phyloP scores from a whole-genome alignment of 2,797 vertebrate species.

The Mormyrus hasselquistii region DNA sequence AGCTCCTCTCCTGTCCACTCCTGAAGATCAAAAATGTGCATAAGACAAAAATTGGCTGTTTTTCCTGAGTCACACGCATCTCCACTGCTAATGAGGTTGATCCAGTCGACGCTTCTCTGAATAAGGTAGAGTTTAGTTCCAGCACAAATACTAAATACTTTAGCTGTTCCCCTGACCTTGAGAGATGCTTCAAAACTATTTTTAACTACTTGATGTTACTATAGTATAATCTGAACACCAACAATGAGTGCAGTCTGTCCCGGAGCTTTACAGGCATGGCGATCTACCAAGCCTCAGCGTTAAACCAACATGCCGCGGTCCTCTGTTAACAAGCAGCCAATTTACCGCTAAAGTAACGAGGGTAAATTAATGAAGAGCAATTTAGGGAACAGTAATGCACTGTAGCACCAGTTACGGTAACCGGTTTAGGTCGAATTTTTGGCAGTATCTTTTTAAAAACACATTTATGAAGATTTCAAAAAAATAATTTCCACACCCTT shows the following conservation, averaged over 20 bases:
- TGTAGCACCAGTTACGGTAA: background rate
- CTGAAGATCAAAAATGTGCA: background rate
- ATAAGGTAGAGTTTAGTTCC: background rate
- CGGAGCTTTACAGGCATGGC: background rate
- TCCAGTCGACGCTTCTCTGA: background rate
- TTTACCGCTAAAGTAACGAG: background rate
- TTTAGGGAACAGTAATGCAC: background rate
- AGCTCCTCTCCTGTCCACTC: background rate
- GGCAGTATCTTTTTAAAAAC: background rate
- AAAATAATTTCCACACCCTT: background rate
- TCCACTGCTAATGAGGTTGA: background rate
- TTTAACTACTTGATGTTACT: background rate
- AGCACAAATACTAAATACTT: background rate
- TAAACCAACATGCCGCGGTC: background rate
- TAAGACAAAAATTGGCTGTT: background rate
- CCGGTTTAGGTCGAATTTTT: background rate
- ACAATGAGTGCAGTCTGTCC: background rate
- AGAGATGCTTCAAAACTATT: background rate
- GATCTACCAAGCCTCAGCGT: background rate
- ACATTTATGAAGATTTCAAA: background rate
- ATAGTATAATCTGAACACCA: background rate
- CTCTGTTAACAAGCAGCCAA: background rate
- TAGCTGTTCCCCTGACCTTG: background rate
- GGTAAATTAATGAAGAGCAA: conserved; percentile 2
- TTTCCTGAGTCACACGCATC: background rate